Percentiles rank a stretch among this genome's conserved stretches.
Evolutionary conservation across 2,797 vertebrate species (phyloP).

Genomic region (Poliocrania exsul): DNA sequence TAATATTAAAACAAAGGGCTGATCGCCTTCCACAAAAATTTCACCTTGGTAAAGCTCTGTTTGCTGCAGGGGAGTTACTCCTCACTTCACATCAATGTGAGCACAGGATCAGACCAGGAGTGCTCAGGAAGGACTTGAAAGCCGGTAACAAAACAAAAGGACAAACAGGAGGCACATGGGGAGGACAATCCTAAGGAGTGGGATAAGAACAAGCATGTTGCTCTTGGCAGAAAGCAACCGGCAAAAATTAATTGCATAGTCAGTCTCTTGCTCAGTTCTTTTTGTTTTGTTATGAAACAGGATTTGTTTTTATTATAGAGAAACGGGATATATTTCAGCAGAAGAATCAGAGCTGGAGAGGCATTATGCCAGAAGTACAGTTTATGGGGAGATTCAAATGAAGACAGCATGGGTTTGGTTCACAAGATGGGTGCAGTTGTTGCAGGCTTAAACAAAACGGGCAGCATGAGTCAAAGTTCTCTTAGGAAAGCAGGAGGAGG

Average conservation of each 20-base stretch:
- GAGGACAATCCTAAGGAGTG: neutral
- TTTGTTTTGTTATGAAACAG: constrained; percentile 41
- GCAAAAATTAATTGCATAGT: constrained; percentile 4
- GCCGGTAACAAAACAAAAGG: neutral
- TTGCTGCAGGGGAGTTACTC: neutral
- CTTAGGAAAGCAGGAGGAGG: neutral
- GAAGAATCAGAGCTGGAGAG: neutral
- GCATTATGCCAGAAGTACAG: neutral
- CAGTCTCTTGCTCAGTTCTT: constrained; percentile 8
- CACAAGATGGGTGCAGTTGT: neutral
- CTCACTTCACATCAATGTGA: neutral
- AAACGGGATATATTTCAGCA: neutral
- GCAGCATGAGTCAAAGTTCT: neutral
- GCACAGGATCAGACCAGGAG: neutral
- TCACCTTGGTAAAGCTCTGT: neutral
- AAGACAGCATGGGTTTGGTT: neutral
- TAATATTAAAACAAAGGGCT: constrained; percentile 47
- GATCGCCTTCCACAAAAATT: neutral
- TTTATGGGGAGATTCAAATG: neutral
- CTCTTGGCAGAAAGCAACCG: constrained; percentile 42
- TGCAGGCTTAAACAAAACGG: neutral
- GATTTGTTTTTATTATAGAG: constrained; percentile 19
- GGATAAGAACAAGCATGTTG: constrained; percentile 35
- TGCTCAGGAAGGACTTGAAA: neutral
- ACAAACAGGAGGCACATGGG: constrained; percentile 15